Evolutionary conservation across 2,888 invertebrate species (phyloP), one percentile per base, ranked within the genome.

Genomic region (Xestobium rufovillosum): DNA sequence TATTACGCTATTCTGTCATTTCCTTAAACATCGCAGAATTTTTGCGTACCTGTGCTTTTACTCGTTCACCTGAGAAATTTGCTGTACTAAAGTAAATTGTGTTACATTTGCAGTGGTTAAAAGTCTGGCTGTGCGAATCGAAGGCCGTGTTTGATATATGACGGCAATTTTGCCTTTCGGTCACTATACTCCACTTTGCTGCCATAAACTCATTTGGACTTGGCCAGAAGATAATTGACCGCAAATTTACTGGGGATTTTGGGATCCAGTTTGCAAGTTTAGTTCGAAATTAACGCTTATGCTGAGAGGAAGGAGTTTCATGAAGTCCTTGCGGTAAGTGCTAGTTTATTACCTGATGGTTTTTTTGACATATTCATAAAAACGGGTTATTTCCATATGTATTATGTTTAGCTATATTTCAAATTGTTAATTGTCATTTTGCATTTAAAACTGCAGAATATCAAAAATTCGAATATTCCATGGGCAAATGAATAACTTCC

Each of bases 201-300:
- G 60, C 63, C 63, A 63, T 65, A 63, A 65, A 65, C 55, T 58
- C 61, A 64, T 65, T 64, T 63, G 59, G 60, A 61, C 57, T 61
- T 58, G 60, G 58, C 58, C 61, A 56, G 57, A 59, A 65, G 62
- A 64, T 64, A 65, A 65, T 65, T 60, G 63, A 60, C 61, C 60
- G 55, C 63, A 65, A 63, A 63, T 64, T 63, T 62, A 57, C 59
- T 56, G 51, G 60, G 62, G 60, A 61, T 56, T 61, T 57, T 51
- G 59, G 59, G 60, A 59, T 60, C 57, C 52, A 48, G 52, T 51
- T 56, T 49, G 50, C 44, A 52, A 56, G 51, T 56, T 56, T 54
- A 54, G 54, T 55, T 52, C 50, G 50, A 47, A 55, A 56, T 57
- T 56, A 54, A 49, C 56, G 50, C 51, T 48, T 37, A 35, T 26